These are phyloP conservation scores for Gymnocephalus cernua DNA, from an alignment of 2,113 vertebrate genomes.

Conservation along the genomic window DNA sequence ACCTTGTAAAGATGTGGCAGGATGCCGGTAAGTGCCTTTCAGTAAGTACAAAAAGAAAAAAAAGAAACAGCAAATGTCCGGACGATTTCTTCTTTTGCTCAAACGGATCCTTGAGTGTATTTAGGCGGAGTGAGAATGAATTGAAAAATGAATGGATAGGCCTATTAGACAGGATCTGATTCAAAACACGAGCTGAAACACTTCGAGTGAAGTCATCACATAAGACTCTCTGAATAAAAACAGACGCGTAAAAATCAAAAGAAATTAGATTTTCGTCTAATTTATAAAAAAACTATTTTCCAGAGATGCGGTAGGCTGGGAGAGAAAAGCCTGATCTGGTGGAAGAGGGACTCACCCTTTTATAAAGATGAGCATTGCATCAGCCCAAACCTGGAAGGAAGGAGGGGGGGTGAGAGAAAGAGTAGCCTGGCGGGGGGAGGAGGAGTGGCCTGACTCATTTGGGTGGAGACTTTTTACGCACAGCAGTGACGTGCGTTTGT, in stretches of 20 bases:
- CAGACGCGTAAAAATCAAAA: background rate
- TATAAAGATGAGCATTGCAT: constrained; percentile 82
- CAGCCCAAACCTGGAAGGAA: constrained; percentile 54
- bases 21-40: constrained; percentile 56
- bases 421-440: too few relatives aligned
- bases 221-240: background rate
- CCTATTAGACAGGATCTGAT: background rate
- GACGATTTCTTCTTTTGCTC: constrained; percentile 32
- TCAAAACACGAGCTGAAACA: background rate
- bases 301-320: constrained; percentile 11
- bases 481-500: constrained; percentile 66
- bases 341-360: constrained; percentile 64
- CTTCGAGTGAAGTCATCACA: background rate
- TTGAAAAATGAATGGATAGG: background rate
- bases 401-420: too few relatives aligned
- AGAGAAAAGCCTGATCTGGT: constrained; percentile 41
- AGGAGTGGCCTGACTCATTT: background rate
- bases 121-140: background rate
- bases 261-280: background rate
- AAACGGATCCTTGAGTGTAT: constrained; percentile 32
- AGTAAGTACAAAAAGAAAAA: background rate
- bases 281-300: constrained; percentile 1
- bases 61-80: constrained; percentile 34
- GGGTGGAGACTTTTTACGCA: constrained; percentile 38
- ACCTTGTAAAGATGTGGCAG: constrained; percentile 58